Evolutionary conservation across 2,888 invertebrate species (phyloP).

Genomic region (Rhagophthalmus giganteus): DNA sequence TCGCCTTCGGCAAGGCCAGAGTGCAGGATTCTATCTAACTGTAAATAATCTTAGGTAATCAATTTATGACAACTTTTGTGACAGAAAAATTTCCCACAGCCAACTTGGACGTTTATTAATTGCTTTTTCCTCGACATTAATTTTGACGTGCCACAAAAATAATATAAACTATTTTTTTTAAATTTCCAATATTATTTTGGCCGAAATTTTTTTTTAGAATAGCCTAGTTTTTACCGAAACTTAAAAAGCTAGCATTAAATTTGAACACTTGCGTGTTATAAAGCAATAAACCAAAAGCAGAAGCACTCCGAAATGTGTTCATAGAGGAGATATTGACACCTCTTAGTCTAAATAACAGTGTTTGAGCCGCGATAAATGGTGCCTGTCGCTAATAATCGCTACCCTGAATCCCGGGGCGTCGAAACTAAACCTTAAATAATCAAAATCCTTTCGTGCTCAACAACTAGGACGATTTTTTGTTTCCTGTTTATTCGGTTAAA

Average conservation of each 20-base stretch:
- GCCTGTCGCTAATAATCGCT: constrained; percentile 27
- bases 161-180: not conserved
- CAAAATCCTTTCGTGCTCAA: not conserved
- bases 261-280: not conserved
- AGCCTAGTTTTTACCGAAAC: not conserved
- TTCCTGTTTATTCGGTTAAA: too few species aligned
- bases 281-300: not conserved
- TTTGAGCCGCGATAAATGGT: constrained; percentile 19
- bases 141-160: too few species aligned
- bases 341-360: constrained; percentile 21
- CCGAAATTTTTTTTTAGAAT: too few species aligned
- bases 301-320: constrained; percentile 1
- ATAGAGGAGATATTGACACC: constrained; percentile 23
- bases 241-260: not conserved
- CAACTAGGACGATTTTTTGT: not conserved
- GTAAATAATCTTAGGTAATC: constrained; percentile 17
- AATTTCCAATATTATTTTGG: too few species aligned
- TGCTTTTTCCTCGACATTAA: constrained; percentile 3
- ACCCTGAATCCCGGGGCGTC: constrained; percentile 18
- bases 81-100: constrained; percentile 12
- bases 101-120: constrained; percentile 7
- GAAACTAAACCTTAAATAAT: not conserved
- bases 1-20: constrained; percentile 14
- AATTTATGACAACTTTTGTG: constrained; percentile 11
- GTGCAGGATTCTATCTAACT: constrained; percentile 14